These are phyloP conservation scores for Macrophya annulata DNA, from an alignment of 2,888 invertebrate species.

Conservation along the genomic window DNA sequence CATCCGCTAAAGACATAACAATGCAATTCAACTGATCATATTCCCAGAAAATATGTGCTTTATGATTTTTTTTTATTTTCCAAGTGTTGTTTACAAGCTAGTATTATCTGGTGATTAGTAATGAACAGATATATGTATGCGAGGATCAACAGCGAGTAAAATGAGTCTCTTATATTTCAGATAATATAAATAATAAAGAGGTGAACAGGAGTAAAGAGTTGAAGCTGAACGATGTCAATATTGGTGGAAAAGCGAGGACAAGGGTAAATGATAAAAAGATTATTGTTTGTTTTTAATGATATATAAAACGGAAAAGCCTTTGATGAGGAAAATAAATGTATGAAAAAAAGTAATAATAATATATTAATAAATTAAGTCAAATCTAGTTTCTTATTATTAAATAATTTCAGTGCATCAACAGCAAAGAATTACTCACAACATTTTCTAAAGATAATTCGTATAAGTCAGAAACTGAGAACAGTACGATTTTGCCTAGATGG, in stretches of 20 bases:
- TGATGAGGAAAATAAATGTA: neutral
- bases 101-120: neutral
- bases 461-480: conserved; percentile 67
- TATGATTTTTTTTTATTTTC: neutral
- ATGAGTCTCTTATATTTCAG: conserved; percentile 59
- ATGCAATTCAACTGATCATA: neutral
- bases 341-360: neutral
- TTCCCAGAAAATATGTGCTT: neutral
- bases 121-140: neutral
- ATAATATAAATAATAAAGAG: conserved; percentile 59
- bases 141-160: neutral
- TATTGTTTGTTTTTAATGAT: neutral
- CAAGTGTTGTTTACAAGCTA: neutral
- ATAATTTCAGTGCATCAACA: conserved; percentile 74
- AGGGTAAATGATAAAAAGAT: conserved; percentile 60
- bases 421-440: conserved; percentile 72
- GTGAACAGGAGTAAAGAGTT: conserved; percentile 1
- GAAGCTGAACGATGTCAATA: conserved; percentile 61
- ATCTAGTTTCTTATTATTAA: neutral
- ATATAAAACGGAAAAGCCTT: neutral
- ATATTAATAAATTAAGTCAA: neutral
- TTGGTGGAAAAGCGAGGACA: conserved; percentile 60
- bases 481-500: conserved; percentile 72
- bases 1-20: conserved; percentile 5
- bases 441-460: conserved; percentile 70